A percentile compares a stretch with the other conserved stretches of the same genome.
These are phyloP conservation scores for Pseudococcus longispinus DNA, from an alignment of 2,888 invertebrate genomes.

Conservation along the genomic window DNA sequence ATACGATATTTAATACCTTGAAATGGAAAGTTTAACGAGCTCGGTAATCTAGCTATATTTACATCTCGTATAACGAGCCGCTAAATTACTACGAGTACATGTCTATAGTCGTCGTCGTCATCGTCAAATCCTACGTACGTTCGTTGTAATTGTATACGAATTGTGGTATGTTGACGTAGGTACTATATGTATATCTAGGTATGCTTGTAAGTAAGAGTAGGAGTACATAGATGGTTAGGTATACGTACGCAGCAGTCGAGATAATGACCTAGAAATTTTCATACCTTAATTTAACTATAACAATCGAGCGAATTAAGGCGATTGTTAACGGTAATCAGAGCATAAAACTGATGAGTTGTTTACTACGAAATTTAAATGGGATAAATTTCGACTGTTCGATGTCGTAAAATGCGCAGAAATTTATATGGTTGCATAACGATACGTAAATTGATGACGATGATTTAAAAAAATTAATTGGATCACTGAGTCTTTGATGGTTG, in stretches of 20 bases:
- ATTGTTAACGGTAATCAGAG: slow-evolving; percentile 32
- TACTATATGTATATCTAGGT: neutral
- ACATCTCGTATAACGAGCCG: neutral
- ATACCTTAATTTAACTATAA: slow-evolving; percentile 5
- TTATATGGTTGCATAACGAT: neutral
- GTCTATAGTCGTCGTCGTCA: neutral
- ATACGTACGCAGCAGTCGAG: neutral
- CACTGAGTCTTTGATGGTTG: neutral
- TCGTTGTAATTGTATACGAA: neutral
- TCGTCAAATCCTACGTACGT: neutral
- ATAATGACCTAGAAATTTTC: slow-evolving; percentile 35
- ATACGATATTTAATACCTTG: slow-evolving; percentile 7
- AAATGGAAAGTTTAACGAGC: slow-evolving; percentile 30
- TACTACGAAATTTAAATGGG: neutral
- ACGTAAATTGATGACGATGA: neutral
- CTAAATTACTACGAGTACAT: neutral
- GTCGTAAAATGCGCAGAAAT: neutral
- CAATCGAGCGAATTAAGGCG: slow-evolving; percentile 1
- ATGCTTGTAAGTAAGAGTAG: neutral
- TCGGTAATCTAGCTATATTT: neutral
- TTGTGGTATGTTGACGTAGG: neutral
- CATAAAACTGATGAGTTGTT: slow-evolving; percentile 19
- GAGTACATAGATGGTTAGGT: too few relatives aligned
- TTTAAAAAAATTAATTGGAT: neutral
- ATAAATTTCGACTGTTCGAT: neutral